Evolutionary conservation across 2,888 invertebrate genomes (phyloP), one percentile per base, ranked within the genome.

Genomic region (Thecophora atra): DNA sequence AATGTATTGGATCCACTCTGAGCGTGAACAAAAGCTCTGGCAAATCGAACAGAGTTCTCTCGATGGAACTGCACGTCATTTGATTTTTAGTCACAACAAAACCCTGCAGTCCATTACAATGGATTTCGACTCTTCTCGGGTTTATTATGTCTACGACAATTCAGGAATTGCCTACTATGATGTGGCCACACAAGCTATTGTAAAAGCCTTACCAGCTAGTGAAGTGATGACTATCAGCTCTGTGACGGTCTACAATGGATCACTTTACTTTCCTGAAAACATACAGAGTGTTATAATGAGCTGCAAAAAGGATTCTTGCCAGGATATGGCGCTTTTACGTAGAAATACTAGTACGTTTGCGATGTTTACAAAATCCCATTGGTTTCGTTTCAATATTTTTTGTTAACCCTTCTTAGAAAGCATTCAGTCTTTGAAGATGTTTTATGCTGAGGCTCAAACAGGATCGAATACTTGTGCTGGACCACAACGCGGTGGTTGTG

Each of bases 131-230:
- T 84, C 86, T 1, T 86, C 89, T 74, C 88, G 90, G 2, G 85
- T 96, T 71, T 96, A 94, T 87, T 96, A 94, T 91, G 89, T 92
- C 3, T 91, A 90, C 24, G 82, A 82, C 47, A 79, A 87, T 60
- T 87, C 89, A 11, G 87, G 89, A 58, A 89, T 89, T 64, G 89
- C 91, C 79, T 92, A 89, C 83, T 88, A 90, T 74, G 89, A 91
- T 78, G 83, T 91, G 42, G 80, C 78, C 24, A 83, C 81, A 2
- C 85, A 86, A 60, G 82, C 80, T 37, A 79, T 84, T 2, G 77
- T 80, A 5, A 77, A 80, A 7, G 83, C 85, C 0, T 72, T 84
- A 30, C 75, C 76, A 17, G 82, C 86, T 42, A 86, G 85, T 67
- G 79, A 79, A 30, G 80, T 85, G 1, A 84, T 85, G 76, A 81